Evolutionary conservation across 2,888 invertebrate genomes (phyloP).

Genomic region (Drosophila kokeensis): DNA sequence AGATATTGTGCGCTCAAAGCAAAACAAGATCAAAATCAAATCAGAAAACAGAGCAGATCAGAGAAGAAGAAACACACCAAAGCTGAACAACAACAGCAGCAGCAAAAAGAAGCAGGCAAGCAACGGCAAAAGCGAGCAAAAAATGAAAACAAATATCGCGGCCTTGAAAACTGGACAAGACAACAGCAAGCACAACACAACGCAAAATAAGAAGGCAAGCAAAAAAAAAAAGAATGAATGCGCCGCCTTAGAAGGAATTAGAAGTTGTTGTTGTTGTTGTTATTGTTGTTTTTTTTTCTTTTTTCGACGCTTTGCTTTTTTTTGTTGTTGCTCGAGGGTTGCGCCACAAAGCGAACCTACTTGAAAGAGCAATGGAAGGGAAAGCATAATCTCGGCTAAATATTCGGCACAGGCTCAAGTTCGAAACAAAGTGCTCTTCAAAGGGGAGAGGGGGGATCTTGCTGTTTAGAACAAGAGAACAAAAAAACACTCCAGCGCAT

Average conservation of each 20-base stretch:
- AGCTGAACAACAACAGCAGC: conserved; percentile 7
- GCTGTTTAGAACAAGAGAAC: conserved; percentile 14
- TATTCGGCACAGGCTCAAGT: conserved; percentile 44
- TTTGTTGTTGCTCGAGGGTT: conserved; percentile 37
- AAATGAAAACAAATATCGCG: conserved; percentile 63
- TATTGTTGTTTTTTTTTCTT: background rate
- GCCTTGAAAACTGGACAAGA: conserved; percentile 69
- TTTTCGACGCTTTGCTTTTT: conserved; percentile 3
- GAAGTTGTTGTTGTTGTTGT: conserved; percentile 29
- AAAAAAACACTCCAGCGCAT: conserved; percentile 9
- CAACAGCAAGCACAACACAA: conserved; percentile 29
- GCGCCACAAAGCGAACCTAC: conserved; percentile 18
- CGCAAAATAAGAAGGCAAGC: conserved; percentile 32
- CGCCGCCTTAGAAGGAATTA: conserved; percentile 48
- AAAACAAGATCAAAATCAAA: conserved; percentile 42
- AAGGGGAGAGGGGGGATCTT: conserved; percentile 23
- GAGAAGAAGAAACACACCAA: conserved; percentile 26
- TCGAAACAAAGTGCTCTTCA: conserved; percentile 6
- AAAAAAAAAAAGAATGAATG: conserved; percentile 26
- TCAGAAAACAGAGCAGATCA: conserved; percentile 20
- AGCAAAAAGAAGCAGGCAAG: conserved; percentile 8
- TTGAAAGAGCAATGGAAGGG: conserved; percentile 31
- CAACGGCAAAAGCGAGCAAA: conserved; percentile 37
- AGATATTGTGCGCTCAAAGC: conserved; percentile 16
- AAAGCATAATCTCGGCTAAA: conserved; percentile 42